These are phyloP conservation scores for Apis laboriosa DNA, from an alignment of 1,140 invertebrate species.

Conservation along the genomic window DNA sequence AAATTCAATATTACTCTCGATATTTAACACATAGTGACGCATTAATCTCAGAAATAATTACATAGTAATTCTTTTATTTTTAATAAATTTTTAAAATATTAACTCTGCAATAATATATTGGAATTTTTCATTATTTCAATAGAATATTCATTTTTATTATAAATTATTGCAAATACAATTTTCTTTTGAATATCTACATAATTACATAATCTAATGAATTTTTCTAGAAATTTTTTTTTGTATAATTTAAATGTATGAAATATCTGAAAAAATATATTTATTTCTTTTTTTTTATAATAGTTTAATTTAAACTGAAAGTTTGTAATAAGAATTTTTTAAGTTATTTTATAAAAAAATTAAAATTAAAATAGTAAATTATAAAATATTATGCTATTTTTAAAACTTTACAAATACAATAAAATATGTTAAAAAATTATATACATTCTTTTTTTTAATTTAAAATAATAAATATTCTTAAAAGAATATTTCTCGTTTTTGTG, in stretches of 20 bases:
- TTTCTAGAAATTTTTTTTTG: not conserved
- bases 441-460: conserved; percentile 24
- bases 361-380: conserved; percentile 8
- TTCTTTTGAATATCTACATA: too few relatives aligned
- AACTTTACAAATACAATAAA: conserved; percentile 14
- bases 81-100: not conserved
- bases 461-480: conserved; percentile 12
- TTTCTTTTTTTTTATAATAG: not conserved
- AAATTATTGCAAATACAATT: too few relatives aligned
- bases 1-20: not conserved
- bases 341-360: not conserved
- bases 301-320: not conserved
- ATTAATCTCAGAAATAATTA: not conserved
- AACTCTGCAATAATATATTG: too few relatives aligned
- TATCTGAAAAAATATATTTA: too few relatives aligned
- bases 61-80: not conserved
- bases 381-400: conserved; percentile 37
- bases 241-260: too few relatives aligned
- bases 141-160: too few relatives aligned
- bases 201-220: not conserved
- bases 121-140: too few relatives aligned
- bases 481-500: not conserved
- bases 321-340: conserved; percentile 11
- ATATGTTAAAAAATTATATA: conserved; percentile 25
- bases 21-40: not conserved